Evolutionary conservation across 2,797 vertebrate genomes (phyloP).

Genomic region (Sphaeramia orbicularis): DNA sequence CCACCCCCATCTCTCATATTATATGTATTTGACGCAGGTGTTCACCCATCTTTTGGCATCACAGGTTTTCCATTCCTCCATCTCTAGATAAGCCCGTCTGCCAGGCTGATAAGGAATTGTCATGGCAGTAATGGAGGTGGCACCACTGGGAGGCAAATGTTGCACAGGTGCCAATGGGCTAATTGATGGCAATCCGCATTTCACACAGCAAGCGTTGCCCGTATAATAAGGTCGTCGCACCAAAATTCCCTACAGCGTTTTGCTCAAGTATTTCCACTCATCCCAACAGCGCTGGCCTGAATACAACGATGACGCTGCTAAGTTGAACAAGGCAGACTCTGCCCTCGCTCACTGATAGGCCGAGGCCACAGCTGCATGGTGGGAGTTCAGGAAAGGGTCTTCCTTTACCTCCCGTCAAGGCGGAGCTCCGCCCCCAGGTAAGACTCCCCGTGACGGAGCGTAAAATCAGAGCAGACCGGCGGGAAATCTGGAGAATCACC

Average conservation of each 20-base stretch:
- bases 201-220: slow-evolving; percentile 50
- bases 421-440: slow-evolving; percentile 16
- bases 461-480: slow-evolving; percentile 36
- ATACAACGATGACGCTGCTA: slow-evolving; percentile 4
- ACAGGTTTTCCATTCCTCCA: slow-evolving; percentile 23
- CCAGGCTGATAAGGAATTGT: slow-evolving; percentile 50
- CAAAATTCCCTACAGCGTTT: slow-evolving; percentile 45
- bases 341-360: slow-evolving; percentile 1
- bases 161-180: slow-evolving; percentile 56
- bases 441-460: background rate
- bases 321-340: slow-evolving; percentile 15
- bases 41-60: slow-evolving; percentile 21
- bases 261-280: slow-evolving; percentile 25
- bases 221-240: slow-evolving; percentile 55
- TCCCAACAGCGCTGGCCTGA: slow-evolving; percentile 12
- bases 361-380: slow-evolving; percentile 16
- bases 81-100: slow-evolving; percentile 40
- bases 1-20: slow-evolving; percentile 2
- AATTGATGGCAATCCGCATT: slow-evolving; percentile 74
- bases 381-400: slow-evolving; percentile 34
- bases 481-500: slow-evolving; percentile 17
- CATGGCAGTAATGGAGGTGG: slow-evolving; percentile 40
- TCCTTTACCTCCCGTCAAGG: slow-evolving; percentile 1
- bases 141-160: slow-evolving; percentile 53
- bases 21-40: slow-evolving; percentile 28